Conservation (phyloP, 2,888 invertebrate species). For the Osedax fenrisi region DNA sequence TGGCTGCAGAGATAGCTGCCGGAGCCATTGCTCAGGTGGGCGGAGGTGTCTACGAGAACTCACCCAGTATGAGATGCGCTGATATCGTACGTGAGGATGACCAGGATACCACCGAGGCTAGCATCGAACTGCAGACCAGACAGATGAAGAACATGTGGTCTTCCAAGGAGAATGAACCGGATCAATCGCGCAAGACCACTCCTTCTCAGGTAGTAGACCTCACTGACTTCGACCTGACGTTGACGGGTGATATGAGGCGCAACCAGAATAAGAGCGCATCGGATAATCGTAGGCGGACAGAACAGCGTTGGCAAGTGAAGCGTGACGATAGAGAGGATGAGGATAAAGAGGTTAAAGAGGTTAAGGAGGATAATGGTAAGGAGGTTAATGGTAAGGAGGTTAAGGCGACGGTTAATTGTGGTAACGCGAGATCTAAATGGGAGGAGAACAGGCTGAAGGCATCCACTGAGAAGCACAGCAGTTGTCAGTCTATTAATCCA, state of each 20-base stretch:
- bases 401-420: neutral
- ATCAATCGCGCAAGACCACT: neutral
- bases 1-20: conserved; percentile 20
- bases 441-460: neutral
- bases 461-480: neutral
- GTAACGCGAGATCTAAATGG: neutral
- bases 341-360: neutral
- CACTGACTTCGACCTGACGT: neutral
- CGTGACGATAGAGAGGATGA: neutral
- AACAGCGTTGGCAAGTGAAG: neutral
- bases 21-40: conserved; percentile 7
- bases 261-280: neutral
- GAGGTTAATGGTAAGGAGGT: neutral
- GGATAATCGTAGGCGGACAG: neutral
- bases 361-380: neutral
- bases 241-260: neutral
- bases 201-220: neutral
- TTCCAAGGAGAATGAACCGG: neutral
- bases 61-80: conserved; percentile 28
- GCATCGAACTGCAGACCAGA: neutral
- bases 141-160: conserved; percentile 7
- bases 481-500: neutral
- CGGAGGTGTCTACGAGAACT: conserved; percentile 36
- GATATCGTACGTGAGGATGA: conserved; percentile 35
- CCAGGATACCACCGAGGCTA: conserved; percentile 1